phyloP scores from a whole-genome alignment of 2,797 vertebrate species.

The Tragopan temminckii region DNA sequence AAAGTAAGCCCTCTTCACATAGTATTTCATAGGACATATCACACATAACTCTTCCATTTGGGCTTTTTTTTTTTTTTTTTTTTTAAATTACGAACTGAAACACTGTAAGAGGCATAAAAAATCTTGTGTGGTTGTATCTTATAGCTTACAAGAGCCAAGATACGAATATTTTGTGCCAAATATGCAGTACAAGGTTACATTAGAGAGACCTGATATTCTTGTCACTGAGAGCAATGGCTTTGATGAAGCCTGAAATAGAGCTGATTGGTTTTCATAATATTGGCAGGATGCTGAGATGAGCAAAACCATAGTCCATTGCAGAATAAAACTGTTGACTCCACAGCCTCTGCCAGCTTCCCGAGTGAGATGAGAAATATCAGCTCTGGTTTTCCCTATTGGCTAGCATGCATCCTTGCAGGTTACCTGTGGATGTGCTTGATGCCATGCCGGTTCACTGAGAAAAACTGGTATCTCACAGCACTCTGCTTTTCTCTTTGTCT shows the following conservation, averaged over 20 bases:
- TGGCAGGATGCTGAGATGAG: not conserved
- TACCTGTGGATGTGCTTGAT: not conserved
- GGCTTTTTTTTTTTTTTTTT: not conserved
- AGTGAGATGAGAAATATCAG: not conserved
- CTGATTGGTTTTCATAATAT: not conserved
- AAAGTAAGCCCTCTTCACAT: not conserved
- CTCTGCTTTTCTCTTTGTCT: not conserved
- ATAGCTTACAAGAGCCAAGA: not conserved
- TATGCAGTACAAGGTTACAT: not conserved
- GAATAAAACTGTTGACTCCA: not conserved
- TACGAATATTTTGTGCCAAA: not conserved
- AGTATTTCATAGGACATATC: not conserved
- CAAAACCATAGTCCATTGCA: not conserved
- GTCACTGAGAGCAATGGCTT: not conserved
- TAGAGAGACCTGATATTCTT: not conserved
- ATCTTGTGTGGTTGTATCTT: not conserved
- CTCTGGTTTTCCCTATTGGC: not conserved
- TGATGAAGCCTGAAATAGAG: not conserved
- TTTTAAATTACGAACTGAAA: not conserved
- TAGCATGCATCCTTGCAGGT: rapidly evolving
- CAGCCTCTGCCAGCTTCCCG: not conserved
- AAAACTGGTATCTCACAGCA: not conserved
- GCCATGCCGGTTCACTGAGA: not conserved
- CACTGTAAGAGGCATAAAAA: rapidly evolving
- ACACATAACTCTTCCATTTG: not conserved